These are phyloP conservation scores for Coregonus sp. DNA, from an alignment of 2,797 vertebrate genomes.

Conservation along the genomic window DNA sequence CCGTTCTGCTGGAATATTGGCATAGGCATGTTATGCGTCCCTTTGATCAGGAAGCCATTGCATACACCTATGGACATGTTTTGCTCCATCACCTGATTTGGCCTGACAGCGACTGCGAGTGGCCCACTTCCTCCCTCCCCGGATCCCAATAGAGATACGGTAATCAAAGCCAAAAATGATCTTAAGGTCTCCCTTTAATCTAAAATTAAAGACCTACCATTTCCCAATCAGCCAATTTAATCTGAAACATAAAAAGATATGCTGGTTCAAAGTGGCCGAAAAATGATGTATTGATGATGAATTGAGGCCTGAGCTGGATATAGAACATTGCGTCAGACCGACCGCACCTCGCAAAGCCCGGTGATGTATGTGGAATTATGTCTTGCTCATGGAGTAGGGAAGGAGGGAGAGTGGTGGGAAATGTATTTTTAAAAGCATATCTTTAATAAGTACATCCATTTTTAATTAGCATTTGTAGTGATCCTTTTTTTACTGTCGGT, in stretches of 20 bases:
- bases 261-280: constrained; percentile 8
- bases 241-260: constrained; percentile 36
- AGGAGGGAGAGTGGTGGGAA: background rate
- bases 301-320: constrained; percentile 38
- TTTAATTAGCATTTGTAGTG: constrained; percentile 49
- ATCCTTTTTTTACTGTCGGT: constrained; percentile 32
- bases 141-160: constrained; percentile 17
- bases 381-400: constrained; percentile 25
- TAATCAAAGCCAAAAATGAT: constrained; percentile 42
- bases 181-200: constrained; percentile 42
- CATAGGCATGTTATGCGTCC: constrained; percentile 17
- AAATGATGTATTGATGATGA: constrained; percentile 21
- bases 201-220: constrained; percentile 41
- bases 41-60: constrained; percentile 49
- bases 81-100: constrained; percentile 22
- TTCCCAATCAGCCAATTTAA: constrained; percentile 38
- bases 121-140: constrained; percentile 7
- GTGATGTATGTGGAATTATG: constrained; percentile 40
- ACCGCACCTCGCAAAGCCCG: constrained; percentile 4
- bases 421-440: constrained; percentile 53
- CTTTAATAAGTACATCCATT: constrained; percentile 65
- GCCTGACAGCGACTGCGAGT: constrained; percentile 19
- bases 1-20: constrained; percentile 18
- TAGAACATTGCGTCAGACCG: constrained; percentile 35
- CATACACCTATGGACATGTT: constrained; percentile 38